phyloP scores from a whole-genome alignment of 2,797 vertebrate genomes.

The Pelochelys cantorii region DNA sequence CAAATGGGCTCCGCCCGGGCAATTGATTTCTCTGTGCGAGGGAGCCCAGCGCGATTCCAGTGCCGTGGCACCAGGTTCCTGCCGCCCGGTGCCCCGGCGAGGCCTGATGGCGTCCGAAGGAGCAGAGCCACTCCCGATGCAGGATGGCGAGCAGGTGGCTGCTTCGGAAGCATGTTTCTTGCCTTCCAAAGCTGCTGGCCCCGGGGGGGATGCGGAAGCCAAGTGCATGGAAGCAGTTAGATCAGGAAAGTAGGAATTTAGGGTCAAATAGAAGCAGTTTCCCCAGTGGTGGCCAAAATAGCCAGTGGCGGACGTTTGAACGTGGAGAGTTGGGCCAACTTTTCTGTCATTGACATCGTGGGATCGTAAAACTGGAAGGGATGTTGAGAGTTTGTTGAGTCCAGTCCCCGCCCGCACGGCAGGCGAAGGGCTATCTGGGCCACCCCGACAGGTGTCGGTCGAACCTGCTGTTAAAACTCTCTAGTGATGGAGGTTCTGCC shows the following conservation, averaged over 20 bases:
- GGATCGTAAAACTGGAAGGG: too few relatives aligned
- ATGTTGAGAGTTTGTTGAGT: too few relatives aligned
- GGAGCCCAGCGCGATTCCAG: background rate
- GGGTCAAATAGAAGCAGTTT: background rate
- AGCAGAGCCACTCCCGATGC: rapidly evolving
- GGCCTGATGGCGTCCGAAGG: rapidly evolving
- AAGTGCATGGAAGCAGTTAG: background rate
- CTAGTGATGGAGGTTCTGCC: too few relatives aligned
- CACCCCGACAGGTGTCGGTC: too few relatives aligned
- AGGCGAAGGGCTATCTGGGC: too few relatives aligned
- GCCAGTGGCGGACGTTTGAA: constrained; percentile 32
- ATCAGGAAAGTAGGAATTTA: background rate
- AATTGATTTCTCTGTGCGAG: rapidly evolving
- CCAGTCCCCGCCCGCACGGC: too few relatives aligned
- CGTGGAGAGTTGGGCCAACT: constrained; percentile 17
- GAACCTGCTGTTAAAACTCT: too few relatives aligned
- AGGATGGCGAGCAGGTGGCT: background rate
- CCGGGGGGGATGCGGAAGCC: background rate
- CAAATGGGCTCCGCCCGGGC: rapidly evolving
- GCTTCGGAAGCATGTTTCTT: rapidly evolving
- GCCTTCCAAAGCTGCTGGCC: background rate
- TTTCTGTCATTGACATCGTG: background rate
- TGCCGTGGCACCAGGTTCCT: background rate
- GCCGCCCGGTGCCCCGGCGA: background rate
- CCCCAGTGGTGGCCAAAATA: constrained; percentile 32